These are phyloP conservation scores for Phocides pigmalion DNA, from an alignment of 1,140 invertebrate genomes.

Conservation along the genomic window DNA sequence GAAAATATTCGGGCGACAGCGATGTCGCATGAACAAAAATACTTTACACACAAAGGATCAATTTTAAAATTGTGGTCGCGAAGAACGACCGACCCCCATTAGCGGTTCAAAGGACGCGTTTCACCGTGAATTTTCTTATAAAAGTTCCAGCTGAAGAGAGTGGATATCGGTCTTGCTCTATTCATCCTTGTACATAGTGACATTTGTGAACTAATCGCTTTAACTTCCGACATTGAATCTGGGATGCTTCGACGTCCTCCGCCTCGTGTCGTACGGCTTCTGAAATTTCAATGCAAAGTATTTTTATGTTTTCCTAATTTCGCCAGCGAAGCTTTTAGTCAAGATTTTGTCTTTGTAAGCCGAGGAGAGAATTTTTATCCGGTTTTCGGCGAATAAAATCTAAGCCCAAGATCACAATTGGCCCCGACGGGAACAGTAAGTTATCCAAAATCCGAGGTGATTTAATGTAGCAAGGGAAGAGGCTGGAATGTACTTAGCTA, in stretches of 20 bases:
- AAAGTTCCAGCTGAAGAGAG: too few relatives aligned
- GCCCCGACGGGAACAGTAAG: constrained; percentile 54
- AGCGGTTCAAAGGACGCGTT: too few relatives aligned
- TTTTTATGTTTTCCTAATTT: background rate
- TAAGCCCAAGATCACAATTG: constrained; percentile 60
- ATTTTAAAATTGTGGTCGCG: too few relatives aligned
- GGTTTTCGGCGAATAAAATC: constrained; percentile 45
- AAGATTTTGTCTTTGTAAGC: constrained; percentile 9
- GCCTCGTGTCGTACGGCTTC: background rate
- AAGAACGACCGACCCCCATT: too few relatives aligned
- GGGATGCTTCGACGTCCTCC: background rate
- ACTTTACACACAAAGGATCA: too few relatives aligned
- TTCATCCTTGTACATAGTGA: too few relatives aligned
- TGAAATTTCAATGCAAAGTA: background rate
- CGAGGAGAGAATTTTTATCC: constrained; percentile 12
- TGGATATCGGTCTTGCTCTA: too few relatives aligned
- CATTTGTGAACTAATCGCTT: too few relatives aligned
- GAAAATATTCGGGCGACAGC: too few relatives aligned
- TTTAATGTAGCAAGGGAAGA: constrained; percentile 56
- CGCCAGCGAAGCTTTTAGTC: background rate
- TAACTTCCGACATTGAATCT: background rate
- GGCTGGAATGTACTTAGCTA: constrained; percentile 40
- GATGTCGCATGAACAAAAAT: too few relatives aligned
- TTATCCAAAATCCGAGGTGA: constrained; percentile 69
- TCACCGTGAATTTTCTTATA: too few relatives aligned